Percentiles rank a stretch among this genome's conserved stretches.
Evolutionary conservation across 2,888 invertebrate genomes (phyloP).

Genomic region (Drosophila anomelani): DNA sequence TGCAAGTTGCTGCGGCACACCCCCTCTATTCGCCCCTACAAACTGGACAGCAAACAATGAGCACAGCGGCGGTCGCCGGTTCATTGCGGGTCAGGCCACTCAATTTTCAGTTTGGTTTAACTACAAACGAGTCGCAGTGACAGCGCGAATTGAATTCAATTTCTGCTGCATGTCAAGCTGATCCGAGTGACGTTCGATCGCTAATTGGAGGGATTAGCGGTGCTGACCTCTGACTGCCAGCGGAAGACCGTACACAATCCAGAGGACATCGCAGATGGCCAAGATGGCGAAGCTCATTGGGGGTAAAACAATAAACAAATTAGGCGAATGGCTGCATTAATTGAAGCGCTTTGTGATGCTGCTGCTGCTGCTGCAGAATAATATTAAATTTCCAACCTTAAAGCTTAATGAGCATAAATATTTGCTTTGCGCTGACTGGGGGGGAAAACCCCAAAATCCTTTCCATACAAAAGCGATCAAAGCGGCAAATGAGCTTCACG

Average conservation of each 20-base stretch:
- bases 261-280: background rate
- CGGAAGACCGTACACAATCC: background rate
- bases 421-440: slow-evolving; percentile 1
- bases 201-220: slow-evolving; percentile 70
- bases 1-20: slow-evolving; percentile 27
- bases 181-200: slow-evolving; percentile 52
- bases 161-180: slow-evolving; percentile 55
- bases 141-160: slow-evolving; percentile 64
- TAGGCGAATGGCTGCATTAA: slow-evolving; percentile 28
- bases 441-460: slow-evolving; percentile 20
- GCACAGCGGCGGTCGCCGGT: slow-evolving; percentile 20
- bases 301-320: slow-evolving; percentile 36
- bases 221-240: slow-evolving; percentile 19
- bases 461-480: slow-evolving; percentile 9
- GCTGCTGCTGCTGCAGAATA: background rate
- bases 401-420: slow-evolving; percentile 26
- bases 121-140: slow-evolving; percentile 54
- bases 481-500: slow-evolving; percentile 28
- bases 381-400: slow-evolving; percentile 20
- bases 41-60: slow-evolving; percentile 46
- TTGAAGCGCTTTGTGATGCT: slow-evolving; percentile 18
- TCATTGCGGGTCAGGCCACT: slow-evolving; percentile 62
- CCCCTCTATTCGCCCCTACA: slow-evolving; percentile 2
- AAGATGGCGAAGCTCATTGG: slow-evolving; percentile 24
- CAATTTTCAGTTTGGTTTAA: slow-evolving; percentile 68